Evolutionary conservation across 2,113 vertebrate species (phyloP).

Genomic region (Semicossyphus pulcher): DNA sequence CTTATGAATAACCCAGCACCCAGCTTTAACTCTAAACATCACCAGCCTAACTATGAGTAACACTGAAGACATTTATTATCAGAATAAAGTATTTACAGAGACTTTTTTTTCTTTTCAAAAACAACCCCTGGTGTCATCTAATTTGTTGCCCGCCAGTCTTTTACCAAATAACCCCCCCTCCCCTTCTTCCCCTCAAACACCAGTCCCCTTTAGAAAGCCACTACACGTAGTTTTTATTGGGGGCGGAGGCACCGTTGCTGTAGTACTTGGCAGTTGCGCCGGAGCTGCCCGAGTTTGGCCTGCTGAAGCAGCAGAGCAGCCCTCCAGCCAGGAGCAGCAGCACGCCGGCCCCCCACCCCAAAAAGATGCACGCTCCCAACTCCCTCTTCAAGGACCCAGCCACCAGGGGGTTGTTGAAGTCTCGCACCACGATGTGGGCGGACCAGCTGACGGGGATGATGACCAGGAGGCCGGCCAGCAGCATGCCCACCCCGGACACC

Average conservation of each 20-base stretch:
- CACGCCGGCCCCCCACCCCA: conserved; percentile 81
- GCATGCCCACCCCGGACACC: conserved; percentile 73
- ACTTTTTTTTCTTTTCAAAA: neutral
- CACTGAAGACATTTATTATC: neutral
- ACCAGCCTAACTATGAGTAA: neutral
- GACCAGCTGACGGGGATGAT: conserved; percentile 85
- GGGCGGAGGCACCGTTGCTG: conserved; percentile 73
- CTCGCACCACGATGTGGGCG: conserved; percentile 67
- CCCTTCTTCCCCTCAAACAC: too few species aligned
- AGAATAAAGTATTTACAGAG: conserved; percentile 71
- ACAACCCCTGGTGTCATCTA: neutral
- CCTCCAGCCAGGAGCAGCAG: conserved; percentile 82
- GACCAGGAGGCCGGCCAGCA: conserved; percentile 78
- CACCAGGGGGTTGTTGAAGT: conserved; percentile 75
- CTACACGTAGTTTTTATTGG: conserved; percentile 81
- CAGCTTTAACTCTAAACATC: neutral
- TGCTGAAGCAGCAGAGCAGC: conserved; percentile 85
- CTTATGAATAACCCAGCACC: conserved; percentile 21
- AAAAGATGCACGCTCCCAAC: conserved; percentile 82
- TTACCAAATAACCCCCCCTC: neutral
- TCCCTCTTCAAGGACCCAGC: conserved; percentile 40
- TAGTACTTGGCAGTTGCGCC: conserved; percentile 79
- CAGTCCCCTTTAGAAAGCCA: conserved; percentile 1
- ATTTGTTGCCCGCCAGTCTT: conserved; percentile 1
- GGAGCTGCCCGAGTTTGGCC: conserved; percentile 58